A percentile compares a stretch with the other conserved stretches of the same genome.
Evolutionary conservation across 2,797 vertebrate species (phyloP).

Genomic region (Phyllotis vaccarum): DNA sequence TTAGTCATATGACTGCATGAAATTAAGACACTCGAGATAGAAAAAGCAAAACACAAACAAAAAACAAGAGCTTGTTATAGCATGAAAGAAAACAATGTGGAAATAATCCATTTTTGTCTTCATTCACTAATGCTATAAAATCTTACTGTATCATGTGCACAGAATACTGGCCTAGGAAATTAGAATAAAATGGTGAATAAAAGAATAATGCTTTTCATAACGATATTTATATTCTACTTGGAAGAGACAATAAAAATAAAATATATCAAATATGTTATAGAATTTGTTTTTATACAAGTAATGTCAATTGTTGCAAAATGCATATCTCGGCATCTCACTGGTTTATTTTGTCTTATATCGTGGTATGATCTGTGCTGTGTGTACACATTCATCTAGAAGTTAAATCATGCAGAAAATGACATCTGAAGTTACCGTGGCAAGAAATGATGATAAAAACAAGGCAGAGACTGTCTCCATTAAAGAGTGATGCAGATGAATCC

Average conservation of each 20-base stretch:
- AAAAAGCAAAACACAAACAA: too few relatives aligned
- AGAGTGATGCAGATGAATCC: neutral
- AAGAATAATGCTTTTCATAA: neutral
- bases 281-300: neutral
- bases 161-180: neutral
- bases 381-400: neutral
- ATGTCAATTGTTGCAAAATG: conserved; percentile 4
- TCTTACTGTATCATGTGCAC: neutral
- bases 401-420: conserved; percentile 17
- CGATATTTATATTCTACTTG: neutral
- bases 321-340: neutral
- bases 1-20: neutral
- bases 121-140: neutral
- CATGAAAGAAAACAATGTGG: neutral
- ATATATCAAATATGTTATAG: neutral
- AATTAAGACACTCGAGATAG: neutral
- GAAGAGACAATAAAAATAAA: neutral
- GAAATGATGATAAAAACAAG: conserved; percentile 24
- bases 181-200: neutral
- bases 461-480: neutral
- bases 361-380: neutral
- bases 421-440: neutral
- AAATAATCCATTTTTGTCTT: neutral
- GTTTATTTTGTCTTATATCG: neutral
- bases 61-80: neutral